A percentile compares a stretch with the other conserved stretches of the same genome.
These are phyloP conservation scores for Drosophila colorata DNA, from an alignment of 2,888 invertebrate genomes.

Conservation along the genomic window DNA sequence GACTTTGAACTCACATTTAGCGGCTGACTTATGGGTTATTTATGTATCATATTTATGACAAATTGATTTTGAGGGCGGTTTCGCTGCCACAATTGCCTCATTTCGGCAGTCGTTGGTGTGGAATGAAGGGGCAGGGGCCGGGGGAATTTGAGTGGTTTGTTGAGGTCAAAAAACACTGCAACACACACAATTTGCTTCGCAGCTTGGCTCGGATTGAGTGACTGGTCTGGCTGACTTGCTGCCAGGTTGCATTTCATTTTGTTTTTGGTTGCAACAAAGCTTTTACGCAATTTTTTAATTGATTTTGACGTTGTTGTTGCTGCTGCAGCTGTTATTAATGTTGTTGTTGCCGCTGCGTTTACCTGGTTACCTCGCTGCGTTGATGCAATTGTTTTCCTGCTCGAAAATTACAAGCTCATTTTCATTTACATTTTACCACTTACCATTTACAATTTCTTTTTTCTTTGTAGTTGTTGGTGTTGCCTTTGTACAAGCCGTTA, in stretches of 20 bases:
- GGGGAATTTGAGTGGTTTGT: background rate
- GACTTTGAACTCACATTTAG: background rate
- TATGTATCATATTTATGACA: constrained; percentile 10
- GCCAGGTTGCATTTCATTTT: constrained; percentile 29
- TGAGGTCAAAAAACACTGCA: constrained; percentile 4
- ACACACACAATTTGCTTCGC: constrained; percentile 11
- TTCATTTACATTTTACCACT: constrained; percentile 63
- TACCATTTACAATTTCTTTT: constrained; percentile 61
- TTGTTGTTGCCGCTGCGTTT: constrained; percentile 19
- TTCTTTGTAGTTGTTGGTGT: background rate
- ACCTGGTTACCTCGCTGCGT: constrained; percentile 24
- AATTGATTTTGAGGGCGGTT: constrained; percentile 2
- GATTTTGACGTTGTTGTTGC: constrained; percentile 28
- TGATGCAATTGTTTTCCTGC: constrained; percentile 59
- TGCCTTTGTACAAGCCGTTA: constrained; percentile 36
- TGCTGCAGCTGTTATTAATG: constrained; percentile 18
- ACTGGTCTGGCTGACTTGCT: constrained; percentile 5
- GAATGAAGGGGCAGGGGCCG: too few species aligned
- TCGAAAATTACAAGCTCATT: constrained; percentile 67
- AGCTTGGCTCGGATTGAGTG: constrained; percentile 26
- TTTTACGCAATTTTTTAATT: constrained; percentile 59
- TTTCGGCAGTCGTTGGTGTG: background rate
- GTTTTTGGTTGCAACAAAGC: constrained; percentile 30
- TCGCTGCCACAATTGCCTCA: background rate
- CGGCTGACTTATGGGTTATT: background rate